A percentile compares a stretch with the other conserved stretches of the same genome.
Evolutionary conservation across 2,888 invertebrate genomes (phyloP).

Genomic region (Scaptomyza tumidula): DNA sequence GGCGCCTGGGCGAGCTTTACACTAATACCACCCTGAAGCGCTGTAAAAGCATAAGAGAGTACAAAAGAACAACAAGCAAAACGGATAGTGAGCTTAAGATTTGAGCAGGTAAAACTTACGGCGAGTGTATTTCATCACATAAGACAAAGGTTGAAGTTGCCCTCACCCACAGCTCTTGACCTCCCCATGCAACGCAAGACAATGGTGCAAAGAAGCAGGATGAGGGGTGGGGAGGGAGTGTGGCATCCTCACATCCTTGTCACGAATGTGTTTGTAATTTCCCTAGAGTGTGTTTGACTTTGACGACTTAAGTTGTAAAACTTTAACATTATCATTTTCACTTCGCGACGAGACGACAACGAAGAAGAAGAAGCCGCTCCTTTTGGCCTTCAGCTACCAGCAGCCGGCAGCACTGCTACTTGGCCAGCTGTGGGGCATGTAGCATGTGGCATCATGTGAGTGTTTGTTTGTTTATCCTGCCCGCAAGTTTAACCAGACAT

Average conservation of each 20-base stretch:
- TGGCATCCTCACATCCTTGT: constrained; percentile 61
- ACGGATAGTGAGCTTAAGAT: constrained; percentile 60
- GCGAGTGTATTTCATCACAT: constrained; percentile 70
- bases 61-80: constrained; percentile 16
- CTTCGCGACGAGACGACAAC: constrained; percentile 39
- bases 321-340: constrained; percentile 84
- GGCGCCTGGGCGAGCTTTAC: constrained; percentile 61
- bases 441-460: constrained; percentile 33
- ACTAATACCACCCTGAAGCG: constrained; percentile 82
- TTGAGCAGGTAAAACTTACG: constrained; percentile 62
- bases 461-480: constrained; percentile 48
- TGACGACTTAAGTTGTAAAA: constrained; percentile 84
- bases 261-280: constrained; percentile 83
- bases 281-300: constrained; percentile 84
- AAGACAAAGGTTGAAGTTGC: constrained; percentile 46
- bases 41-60: constrained; percentile 74
- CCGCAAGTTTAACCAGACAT: constrained; percentile 67
- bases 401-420: constrained; percentile 23
- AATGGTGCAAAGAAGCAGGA: not conserved
- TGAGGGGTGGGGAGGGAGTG: not conserved
- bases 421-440: constrained; percentile 27
- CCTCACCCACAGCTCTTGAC: constrained; percentile 66
- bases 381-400: constrained; percentile 40
- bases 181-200: constrained; percentile 30
- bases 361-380: constrained; percentile 26